Percentiles rank a stretch among this genome's conserved stretches.
Evolutionary conservation across 2,113 vertebrate genomes (phyloP).

Genomic region (Spheniscus mendiculus): DNA sequence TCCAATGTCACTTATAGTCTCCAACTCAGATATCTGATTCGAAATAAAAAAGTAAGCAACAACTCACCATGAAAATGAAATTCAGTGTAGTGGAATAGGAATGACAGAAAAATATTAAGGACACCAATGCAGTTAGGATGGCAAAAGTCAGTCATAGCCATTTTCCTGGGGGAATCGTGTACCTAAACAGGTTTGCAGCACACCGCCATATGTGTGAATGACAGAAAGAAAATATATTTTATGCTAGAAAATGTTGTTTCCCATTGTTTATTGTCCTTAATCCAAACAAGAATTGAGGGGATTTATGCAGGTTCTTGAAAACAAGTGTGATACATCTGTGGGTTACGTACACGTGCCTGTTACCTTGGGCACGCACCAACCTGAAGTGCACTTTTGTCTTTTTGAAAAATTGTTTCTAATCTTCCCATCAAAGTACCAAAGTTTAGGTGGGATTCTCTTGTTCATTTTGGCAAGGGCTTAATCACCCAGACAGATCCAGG

Average conservation of each 20-base stretch:
- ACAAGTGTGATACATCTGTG: not conserved
- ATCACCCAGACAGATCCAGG: not conserved
- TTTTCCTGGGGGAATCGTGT: not conserved
- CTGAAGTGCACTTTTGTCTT: not conserved
- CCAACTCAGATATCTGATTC: slow-evolving; percentile 71
- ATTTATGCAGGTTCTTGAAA: not conserved
- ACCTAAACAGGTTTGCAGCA: not conserved
- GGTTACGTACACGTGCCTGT: not conserved
- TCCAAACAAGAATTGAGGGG: not conserved
- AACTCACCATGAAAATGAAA: not conserved
- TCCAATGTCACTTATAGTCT: slow-evolving; percentile 66
- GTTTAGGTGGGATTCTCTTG: not conserved
- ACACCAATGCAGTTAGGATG: not conserved
- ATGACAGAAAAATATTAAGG: not conserved
- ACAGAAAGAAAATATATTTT: not conserved
- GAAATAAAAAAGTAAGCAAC: slow-evolving; percentile 10
- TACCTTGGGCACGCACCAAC: not conserved
- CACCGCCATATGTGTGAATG: not conserved
- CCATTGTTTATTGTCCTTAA: not conserved
- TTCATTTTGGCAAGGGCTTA: not conserved
- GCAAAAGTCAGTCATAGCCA: not conserved
- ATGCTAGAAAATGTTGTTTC: not conserved
- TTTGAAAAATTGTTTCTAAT: not conserved
- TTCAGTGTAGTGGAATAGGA: not conserved
- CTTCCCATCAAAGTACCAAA: not conserved